Conservation (phyloP, 2,113 vertebrate genomes). For the Scortum barcoo region DNA sequence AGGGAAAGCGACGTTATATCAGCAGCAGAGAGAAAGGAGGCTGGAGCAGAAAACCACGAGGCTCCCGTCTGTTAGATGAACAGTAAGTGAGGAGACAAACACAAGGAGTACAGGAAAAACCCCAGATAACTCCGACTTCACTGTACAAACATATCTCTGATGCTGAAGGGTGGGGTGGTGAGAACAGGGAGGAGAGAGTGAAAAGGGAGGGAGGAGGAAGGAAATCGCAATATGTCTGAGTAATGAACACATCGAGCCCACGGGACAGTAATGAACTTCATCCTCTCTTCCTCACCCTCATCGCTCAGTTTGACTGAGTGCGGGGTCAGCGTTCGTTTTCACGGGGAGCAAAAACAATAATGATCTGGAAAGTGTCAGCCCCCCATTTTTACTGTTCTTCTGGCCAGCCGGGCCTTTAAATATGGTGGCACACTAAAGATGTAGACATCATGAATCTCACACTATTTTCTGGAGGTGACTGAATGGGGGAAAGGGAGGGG, state of each 20-base stretch:
- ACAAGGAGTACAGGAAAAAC: conserved; percentile 6
- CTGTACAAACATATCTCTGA: conserved; percentile 2
- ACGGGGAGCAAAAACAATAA: conserved; percentile 50
- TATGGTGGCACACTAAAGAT: conserved; percentile 34
- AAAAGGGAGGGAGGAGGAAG: background rate
- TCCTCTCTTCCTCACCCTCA: conserved; percentile 38
- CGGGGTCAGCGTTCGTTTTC: conserved; percentile 50
- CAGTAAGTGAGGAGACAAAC: conserved; percentile 6
- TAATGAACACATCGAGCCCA: conserved; percentile 64
- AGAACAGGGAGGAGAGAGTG: conserved; percentile 1
- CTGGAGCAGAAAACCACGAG: conserved; percentile 23
- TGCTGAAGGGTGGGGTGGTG: background rate
- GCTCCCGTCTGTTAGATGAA: conserved; percentile 9
- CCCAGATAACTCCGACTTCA: background rate
- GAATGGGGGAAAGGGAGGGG: conserved; percentile 25
- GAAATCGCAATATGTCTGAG: conserved; percentile 27
- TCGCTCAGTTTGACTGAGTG: conserved; percentile 61
- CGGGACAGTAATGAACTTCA: conserved; percentile 56
- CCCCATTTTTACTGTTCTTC: conserved; percentile 37
- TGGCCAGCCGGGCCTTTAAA: conserved; percentile 49
- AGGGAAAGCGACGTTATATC: background rate
- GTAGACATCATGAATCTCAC: conserved; percentile 54
- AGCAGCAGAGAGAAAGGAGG: background rate
- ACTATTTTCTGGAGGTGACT: conserved; percentile 35
- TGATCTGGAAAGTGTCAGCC: conserved; percentile 43